A percentile compares a stretch with the other conserved stretches of the same genome.
phyloP scores from a whole-genome alignment of 35 echinoderm and acorn worm genomes.

The Lytechinus variegatus region DNA sequence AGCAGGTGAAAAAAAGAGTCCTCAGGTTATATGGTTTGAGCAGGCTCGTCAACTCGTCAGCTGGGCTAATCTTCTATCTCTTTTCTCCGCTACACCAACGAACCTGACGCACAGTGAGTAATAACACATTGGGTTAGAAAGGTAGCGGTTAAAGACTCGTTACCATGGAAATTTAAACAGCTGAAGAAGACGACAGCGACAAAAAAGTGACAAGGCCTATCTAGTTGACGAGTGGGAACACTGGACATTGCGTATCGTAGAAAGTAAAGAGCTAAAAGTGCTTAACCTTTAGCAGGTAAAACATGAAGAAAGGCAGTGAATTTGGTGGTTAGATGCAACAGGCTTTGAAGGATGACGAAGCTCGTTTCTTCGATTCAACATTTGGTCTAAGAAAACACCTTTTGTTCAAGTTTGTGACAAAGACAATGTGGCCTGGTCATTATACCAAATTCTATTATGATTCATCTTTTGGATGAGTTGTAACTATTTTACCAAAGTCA shows the following conservation, averaged over 20 bases:
- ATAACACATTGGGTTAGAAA: constrained; percentile 29
- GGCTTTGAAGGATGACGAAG: neutral
- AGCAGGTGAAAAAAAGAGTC: neutral
- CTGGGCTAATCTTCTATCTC: neutral
- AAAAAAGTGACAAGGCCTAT: constrained; percentile 26
- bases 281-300: neutral
- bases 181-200: constrained; percentile 41
- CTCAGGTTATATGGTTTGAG: neutral
- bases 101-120: constrained; percentile 32
- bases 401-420: neutral
- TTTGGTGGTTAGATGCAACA: neutral
- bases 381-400: neutral
- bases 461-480: neutral
- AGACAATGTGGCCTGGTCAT: neutral
- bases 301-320: neutral
- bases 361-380: neutral
- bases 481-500: neutral
- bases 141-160: constrained; percentile 20
- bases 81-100: neutral
- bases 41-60: neutral
- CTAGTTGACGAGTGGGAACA: neutral
- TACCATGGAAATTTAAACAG: neutral
- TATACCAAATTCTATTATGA: neutral
- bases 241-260: neutral
- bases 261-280: neutral